A percentile compares a stretch with the other conserved stretches of the same genome.
Conservation (phyloP, 2,113 vertebrate genomes). For the Sylvilagus bachmani region DNA sequence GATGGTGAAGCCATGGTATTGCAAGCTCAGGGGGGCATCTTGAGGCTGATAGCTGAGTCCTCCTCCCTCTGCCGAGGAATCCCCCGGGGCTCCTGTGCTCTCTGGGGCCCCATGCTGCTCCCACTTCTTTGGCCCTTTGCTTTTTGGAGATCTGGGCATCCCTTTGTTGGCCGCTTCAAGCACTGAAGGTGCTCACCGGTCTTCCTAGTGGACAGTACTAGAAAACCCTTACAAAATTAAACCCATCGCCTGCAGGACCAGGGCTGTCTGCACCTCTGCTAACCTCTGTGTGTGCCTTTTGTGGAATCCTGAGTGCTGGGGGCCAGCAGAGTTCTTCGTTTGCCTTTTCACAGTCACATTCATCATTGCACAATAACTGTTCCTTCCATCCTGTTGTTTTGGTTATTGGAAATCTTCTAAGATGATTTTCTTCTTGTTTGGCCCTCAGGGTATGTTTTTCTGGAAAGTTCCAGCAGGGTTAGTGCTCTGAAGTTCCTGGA, state of each 20-base stretch:
- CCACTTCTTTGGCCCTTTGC: fast-evolving
- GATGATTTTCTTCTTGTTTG: neutral
- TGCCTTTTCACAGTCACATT: neutral
- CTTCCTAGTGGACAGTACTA: neutral
- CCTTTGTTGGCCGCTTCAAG: neutral
- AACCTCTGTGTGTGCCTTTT: neutral
- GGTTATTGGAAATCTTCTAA: neutral
- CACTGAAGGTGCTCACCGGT: fast-evolving
- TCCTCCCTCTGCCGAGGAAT: neutral
- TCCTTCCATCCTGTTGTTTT: neutral
- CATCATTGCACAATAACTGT: neutral
- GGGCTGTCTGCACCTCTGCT: neutral
- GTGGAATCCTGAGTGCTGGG: neutral
- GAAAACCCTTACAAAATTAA: neutral
- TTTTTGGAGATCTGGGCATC: fast-evolving
- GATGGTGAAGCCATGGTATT: neutral
- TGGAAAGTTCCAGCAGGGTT: neutral
- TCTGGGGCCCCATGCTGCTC: neutral
- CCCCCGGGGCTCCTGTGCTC: neutral
- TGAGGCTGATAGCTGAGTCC: neutral
- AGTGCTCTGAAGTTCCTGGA: neutral
- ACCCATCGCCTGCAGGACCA: fast-evolving
- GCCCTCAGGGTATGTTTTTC: neutral
- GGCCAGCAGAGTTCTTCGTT: fast-evolving
- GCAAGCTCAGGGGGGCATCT: neutral